A percentile compares a stretch with the other conserved stretches of the same genome.
phyloP scores from a whole-genome alignment of 2,888 invertebrate genomes.

The Pollenia amentaria region DNA sequence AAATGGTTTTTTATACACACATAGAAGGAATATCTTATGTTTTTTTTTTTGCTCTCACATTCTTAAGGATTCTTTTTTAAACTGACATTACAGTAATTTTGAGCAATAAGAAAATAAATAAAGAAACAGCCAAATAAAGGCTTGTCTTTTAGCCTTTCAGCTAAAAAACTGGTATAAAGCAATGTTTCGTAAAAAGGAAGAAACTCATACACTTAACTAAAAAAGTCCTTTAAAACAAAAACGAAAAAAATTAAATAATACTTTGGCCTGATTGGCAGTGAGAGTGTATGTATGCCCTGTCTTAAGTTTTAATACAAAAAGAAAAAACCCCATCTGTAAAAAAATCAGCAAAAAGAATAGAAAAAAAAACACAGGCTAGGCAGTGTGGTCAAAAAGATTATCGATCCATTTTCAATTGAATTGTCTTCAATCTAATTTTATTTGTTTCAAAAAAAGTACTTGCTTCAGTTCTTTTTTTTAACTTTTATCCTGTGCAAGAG shows the following conservation, averaged over 20 bases:
- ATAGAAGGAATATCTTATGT: background rate
- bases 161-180: conserved; percentile 19
- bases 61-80: conserved; percentile 75
- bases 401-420: conserved; percentile 78
- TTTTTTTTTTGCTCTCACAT: conserved; percentile 59
- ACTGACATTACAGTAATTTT: conserved; percentile 66
- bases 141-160: conserved; percentile 53
- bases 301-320: conserved; percentile 47
- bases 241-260: background rate
- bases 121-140: conserved; percentile 57
- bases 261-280: conserved; percentile 20
- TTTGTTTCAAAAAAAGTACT: conserved; percentile 43
- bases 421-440: conserved; percentile 75
- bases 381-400: conserved; percentile 77
- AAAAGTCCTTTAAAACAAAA: conserved; percentile 40
- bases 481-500: background rate
- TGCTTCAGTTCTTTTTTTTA: background rate
- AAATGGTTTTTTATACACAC: conserved; percentile 46
- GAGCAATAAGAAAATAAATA: conserved; percentile 41
- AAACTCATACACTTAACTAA: background rate
- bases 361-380: conserved; percentile 16
- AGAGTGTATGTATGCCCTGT: conserved; percentile 12
- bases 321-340: conserved; percentile 7
- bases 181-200: background rate
- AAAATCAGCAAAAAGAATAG: background rate